Conservation (phyloP, 2,113 vertebrate species). For the Acanthisitta chloris region DNA sequence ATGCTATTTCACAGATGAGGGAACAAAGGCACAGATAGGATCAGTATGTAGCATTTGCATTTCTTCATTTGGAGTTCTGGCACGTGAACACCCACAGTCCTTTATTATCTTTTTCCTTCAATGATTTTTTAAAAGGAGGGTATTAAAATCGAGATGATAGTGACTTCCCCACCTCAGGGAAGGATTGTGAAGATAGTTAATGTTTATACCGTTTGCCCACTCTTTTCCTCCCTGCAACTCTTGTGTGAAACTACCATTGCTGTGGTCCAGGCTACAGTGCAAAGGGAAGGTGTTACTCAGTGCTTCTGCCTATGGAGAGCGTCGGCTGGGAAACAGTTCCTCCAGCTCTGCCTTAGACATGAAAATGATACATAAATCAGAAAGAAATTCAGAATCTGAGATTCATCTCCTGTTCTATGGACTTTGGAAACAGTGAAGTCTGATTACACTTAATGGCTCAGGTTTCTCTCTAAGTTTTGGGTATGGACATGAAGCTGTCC, state of each 20-base stretch:
- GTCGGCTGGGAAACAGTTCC: not conserved
- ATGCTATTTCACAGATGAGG: constrained; percentile 26
- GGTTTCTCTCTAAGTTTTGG: not conserved
- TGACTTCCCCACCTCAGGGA: not conserved
- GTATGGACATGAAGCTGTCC: not conserved
- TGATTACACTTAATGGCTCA: not conserved
- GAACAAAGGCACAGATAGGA: constrained; percentile 37
- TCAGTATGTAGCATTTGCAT: constrained; percentile 31
- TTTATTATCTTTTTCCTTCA: constrained; percentile 29
- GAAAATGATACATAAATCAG: not conserved
- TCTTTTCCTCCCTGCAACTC: not conserved
- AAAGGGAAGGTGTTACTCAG: not conserved
- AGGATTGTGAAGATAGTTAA: not conserved
- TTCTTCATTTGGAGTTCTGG: constrained; percentile 5
- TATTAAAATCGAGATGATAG: constrained; percentile 24
- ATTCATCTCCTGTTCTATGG: fast-evolving
- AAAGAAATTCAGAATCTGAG: not conserved
- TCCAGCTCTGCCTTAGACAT: not conserved
- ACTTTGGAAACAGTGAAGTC: not conserved
- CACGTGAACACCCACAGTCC: not conserved
- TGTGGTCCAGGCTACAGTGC: not conserved
- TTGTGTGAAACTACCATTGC: fast-evolving
- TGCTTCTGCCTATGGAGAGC: not conserved
- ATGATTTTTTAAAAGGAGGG: constrained; percentile 2
- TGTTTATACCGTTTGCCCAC: not conserved